Conservation (phyloP, 2,113 vertebrate genomes). For the Aramus guarauna region DNA sequence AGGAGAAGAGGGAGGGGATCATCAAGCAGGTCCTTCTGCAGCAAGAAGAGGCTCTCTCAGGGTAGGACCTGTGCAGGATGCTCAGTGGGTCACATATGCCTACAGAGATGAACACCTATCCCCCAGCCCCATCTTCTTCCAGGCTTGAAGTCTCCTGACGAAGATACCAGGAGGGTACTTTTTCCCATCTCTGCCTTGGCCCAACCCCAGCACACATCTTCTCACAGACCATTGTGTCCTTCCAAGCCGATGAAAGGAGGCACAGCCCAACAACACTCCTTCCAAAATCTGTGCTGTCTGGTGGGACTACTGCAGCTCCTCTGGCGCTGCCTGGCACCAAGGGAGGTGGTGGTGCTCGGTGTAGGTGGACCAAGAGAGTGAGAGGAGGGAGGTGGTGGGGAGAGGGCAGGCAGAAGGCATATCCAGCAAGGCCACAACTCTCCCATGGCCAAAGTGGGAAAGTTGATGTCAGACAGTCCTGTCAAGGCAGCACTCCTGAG, state of each 20-base stretch:
- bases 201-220: neutral
- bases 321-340: neutral
- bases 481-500: neutral
- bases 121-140: neutral
- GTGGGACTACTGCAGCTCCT: neutral
- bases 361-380: neutral
- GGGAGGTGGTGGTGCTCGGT: rapidly evolving
- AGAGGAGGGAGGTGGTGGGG: neutral
- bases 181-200: neutral
- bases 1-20: neutral
- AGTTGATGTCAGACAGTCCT: neutral
- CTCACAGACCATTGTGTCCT: neutral
- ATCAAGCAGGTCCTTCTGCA: neutral
- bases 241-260: neutral
- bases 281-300: neutral
- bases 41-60: neutral
- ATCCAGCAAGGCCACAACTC: neutral
- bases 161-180: neutral
- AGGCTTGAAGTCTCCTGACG: neutral
- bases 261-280: rapidly evolving
- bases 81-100: neutral
- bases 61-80: rapidly evolving
- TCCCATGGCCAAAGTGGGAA: neutral
- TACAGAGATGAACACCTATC: neutral
- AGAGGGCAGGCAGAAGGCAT: neutral